Evolutionary conservation across 2,797 vertebrate genomes (phyloP).

Genomic region (Xyrichtys novacula): DNA sequence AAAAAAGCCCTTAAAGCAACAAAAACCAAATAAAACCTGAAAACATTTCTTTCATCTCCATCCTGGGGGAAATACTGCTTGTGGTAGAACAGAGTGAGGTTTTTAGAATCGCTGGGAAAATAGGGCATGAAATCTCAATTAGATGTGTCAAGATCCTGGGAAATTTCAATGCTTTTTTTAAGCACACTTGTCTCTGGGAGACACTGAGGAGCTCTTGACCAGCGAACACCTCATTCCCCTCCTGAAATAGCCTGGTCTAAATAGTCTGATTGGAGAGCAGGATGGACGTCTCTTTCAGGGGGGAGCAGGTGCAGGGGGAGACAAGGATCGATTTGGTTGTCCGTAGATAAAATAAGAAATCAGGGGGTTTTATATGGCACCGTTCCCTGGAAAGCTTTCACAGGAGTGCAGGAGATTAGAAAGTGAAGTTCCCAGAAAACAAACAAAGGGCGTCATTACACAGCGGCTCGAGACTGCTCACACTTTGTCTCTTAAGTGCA

Average conservation of each 20-base stretch:
- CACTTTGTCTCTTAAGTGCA: conserved; percentile 72
- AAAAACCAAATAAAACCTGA: conserved; percentile 76
- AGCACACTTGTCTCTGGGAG: conserved; percentile 44
- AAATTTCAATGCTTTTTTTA: conserved; percentile 68
- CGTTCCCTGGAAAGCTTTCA: conserved; percentile 68
- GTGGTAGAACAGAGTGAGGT: conserved; percentile 48
- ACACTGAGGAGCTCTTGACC: conserved; percentile 65
- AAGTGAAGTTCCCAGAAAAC: conserved; percentile 78
- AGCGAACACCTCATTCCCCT: conserved; percentile 60
- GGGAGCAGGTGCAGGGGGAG: conserved; percentile 73
- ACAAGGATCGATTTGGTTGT: conserved; percentile 80
- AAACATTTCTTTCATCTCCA: conserved; percentile 73
- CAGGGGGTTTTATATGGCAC: conserved; percentile 70
- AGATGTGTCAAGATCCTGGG: conserved; percentile 77
- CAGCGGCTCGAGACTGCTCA: conserved; percentile 44
- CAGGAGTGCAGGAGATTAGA: conserved; percentile 75
- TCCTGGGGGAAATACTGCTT: conserved; percentile 74
- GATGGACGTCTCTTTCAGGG: conserved; percentile 62
- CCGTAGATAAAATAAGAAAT: conserved; percentile 84
- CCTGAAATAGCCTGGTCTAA: conserved; percentile 75
- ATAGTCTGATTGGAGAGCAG: conserved; percentile 72
- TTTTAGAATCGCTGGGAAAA: conserved; percentile 72
- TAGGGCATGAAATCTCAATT: conserved; percentile 83
- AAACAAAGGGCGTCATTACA: conserved; percentile 79
- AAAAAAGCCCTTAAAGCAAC: conserved; percentile 59